phyloP scores from a whole-genome alignment of 2,888 invertebrate species.

The Myopa tessellatipennis region DNA sequence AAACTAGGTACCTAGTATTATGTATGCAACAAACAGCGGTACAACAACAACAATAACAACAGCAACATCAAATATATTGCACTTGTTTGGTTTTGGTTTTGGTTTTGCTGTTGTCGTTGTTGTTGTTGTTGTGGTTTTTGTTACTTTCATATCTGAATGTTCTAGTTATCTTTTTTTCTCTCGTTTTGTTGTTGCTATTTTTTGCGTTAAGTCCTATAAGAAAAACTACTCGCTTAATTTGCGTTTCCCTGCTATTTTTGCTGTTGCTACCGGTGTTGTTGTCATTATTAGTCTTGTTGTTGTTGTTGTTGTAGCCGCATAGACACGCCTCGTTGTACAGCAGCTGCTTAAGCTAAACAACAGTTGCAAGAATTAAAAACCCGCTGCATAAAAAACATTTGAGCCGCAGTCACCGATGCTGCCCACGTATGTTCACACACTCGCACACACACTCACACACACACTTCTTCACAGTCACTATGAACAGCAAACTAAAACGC shows the following conservation, averaged over 20 bases:
- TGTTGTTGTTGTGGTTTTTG: too few species aligned
- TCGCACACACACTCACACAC: neutral
- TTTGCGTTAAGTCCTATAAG: neutral
- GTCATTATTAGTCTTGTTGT: neutral
- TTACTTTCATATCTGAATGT: too few species aligned
- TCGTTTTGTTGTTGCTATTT: neutral
- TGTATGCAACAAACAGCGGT: neutral
- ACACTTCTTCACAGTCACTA: neutral
- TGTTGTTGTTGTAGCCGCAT: too few species aligned
- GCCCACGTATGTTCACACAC: neutral
- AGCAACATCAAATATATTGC: neutral
- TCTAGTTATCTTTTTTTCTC: too few species aligned
- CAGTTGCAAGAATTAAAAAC: neutral
- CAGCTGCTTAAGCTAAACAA: neutral
- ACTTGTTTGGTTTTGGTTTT: neutral
- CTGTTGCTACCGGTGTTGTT: neutral
- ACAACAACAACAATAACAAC: slow-evolving; percentile 3
- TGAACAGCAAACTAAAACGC: neutral
- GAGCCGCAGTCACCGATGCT: neutral
- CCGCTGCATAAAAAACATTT: too few species aligned
- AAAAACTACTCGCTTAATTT: neutral
- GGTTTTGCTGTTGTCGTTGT: too few species aligned
- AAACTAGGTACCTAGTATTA: neutral
- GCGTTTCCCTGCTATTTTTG: neutral
- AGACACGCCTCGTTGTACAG: neutral